Base-by-base conservation (phyloP, 2,113 vertebrate species). In the Raja brachyura region DNA sequence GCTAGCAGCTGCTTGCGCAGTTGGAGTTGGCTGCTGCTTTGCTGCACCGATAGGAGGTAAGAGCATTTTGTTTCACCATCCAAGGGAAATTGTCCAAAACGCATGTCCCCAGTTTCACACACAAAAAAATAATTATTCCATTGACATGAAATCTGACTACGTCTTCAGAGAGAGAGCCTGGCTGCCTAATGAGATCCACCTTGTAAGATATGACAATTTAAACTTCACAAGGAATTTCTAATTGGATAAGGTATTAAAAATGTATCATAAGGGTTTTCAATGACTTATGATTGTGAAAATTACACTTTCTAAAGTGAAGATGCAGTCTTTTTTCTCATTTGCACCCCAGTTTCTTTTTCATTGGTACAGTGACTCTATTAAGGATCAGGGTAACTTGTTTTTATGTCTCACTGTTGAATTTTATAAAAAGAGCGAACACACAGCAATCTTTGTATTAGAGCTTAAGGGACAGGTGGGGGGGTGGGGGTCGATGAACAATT, bases 21-120 rank as follows among this genome's bases (percentile, higher is more conserved):
- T 99, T 0, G 98, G 98, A 13, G 97, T 99, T 0, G 98, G 98
- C 92, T 98, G 98, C 96, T 99, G 98, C 94, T 99, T 99, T 0
- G 98, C 98, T 0, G 97, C 98, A 0, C 98, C 98, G 4, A 98
- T 99, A 0, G 98, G 98, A 97, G 98, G 98, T 98, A 95, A 96
- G 97, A 93, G 90, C 86, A 63, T 31, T 3, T 5, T 33, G 56
- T 31, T 88, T 63, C 13, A 63, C 28, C 4, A 14, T 7, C 6
- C 11, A 4, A 61, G 25, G 22, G 25, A 59, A 85, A n/a, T 10
- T 13, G 63, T 66, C 28, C 31, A 28, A 63, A 61, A 61, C 63
- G 28, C 83, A 20, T 66, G 59, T 5, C 31, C n/a, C 83, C 10
- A 85, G 28, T 5, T 85, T 61, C 81, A 85, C 81, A 8, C 22